phyloP scores from a whole-genome alignment of 2,113 vertebrate species.

The Gadus chalcogrammus region DNA sequence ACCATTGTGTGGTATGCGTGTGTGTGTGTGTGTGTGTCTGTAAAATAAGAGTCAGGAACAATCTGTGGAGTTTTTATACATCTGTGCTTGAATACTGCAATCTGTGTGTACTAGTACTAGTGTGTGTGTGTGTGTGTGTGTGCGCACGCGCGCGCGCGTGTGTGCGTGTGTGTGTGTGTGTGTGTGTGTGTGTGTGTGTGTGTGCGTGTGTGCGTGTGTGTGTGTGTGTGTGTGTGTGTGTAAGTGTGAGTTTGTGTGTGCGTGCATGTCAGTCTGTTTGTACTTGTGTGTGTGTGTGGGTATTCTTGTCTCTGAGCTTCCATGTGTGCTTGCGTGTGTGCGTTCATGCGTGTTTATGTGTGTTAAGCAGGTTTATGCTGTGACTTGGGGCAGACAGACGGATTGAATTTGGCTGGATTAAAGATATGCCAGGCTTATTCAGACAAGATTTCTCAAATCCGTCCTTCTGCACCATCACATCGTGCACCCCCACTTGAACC shows the following conservation, averaged over 20 bases:
- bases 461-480: conserved; percentile 46
- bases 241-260: too few species aligned
- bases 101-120: neutral
- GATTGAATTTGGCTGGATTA: conserved; percentile 57
- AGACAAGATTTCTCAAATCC: conserved; percentile 60
- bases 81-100: neutral
- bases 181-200: neutral
- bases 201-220: too few species aligned
- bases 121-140: too few species aligned
- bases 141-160: too few species aligned
- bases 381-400: conserved; percentile 49
- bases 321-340: neutral
- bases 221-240: too few species aligned
- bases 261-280: neutral
- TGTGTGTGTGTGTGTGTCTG: neutral
- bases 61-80: neutral
- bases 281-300: neutral
- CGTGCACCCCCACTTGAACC: neutral
- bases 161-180: too few species aligned
- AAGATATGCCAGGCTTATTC: conserved; percentile 51
- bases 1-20: neutral
- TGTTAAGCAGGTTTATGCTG: conserved; percentile 20
- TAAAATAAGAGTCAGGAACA: neutral
- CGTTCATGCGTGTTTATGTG: neutral
- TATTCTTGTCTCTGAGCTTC: neutral